Percentiles rank a stretch among this genome's conserved stretches.
Conservation (phyloP, 2,888 invertebrate species). For the Drosophila mulleri region DNA sequence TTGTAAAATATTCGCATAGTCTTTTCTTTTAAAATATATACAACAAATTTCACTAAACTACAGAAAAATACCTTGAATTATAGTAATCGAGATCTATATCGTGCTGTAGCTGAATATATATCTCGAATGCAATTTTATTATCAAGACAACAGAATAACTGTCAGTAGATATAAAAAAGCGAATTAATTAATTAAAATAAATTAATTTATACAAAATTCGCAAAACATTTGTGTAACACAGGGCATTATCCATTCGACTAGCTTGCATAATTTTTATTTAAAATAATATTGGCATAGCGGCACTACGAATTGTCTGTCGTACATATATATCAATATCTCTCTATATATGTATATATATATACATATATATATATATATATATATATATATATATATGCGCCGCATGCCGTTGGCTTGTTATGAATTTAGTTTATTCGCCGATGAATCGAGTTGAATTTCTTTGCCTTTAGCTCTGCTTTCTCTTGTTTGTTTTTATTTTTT, state of each 20-base stretch:
- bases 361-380: no score
- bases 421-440: constrained; percentile 49
- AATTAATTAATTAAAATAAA: background rate
- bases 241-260: background rate
- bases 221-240: background rate
- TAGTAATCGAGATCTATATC: no score
- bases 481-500: constrained; percentile 27
- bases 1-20: no score
- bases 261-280: background rate
- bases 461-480: constrained; percentile 25
- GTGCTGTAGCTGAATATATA: no score
- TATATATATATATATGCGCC: background rate
- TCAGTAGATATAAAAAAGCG: no score
- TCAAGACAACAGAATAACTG: no score
- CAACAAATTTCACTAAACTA: no score
- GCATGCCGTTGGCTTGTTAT: constrained; percentile 37
- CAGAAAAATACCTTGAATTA: no score
- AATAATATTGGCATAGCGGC: constrained; percentile 1
- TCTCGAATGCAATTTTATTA: no score
- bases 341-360: background rate
- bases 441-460: constrained; percentile 39
- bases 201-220: background rate
- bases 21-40: no score
- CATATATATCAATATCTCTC: background rate
- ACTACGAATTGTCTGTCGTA: background rate